A percentile compares a stretch with the other conserved stretches of the same genome.
Evolutionary conservation across 2,113 vertebrate genomes (phyloP).

Genomic region (Crypturellus undulatus): DNA sequence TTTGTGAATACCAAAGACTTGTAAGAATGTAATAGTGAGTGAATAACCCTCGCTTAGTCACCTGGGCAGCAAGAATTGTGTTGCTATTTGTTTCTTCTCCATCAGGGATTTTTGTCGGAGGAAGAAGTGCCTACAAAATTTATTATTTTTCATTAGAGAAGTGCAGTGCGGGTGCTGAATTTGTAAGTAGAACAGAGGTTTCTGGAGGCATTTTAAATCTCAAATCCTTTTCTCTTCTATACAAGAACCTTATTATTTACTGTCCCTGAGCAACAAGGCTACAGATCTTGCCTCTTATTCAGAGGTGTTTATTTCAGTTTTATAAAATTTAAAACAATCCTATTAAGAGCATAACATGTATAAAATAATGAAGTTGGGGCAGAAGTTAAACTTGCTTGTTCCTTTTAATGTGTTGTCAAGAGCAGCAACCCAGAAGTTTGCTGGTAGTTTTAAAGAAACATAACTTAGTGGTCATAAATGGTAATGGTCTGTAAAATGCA

Average conservation of each 20-base stretch:
- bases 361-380: neutral
- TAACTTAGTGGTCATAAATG: neutral
- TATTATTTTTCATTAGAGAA: constrained; percentile 40
- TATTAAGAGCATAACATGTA: neutral
- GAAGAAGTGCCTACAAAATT: neutral
- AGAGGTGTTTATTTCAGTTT: neutral
- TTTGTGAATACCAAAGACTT: neutral
- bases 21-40: neutral
- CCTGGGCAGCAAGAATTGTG: neutral
- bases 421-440: neutral
- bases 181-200: constrained; percentile 12
- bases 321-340: neutral
- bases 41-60: neutral
- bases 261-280: neutral
- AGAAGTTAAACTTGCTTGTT: neutral
- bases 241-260: constrained; percentile 29
- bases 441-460: neutral
- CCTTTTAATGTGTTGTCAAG: neutral
- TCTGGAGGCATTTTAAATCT: constrained; percentile 38
- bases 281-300: neutral
- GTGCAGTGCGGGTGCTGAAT: neutral
- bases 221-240: neutral
- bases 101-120: neutral
- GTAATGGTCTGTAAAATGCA: neutral
- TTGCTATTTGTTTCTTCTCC: constrained; percentile 20